phyloP scores from a whole-genome alignment of 2,797 vertebrate species.

The Crotalus adamanteus region DNA sequence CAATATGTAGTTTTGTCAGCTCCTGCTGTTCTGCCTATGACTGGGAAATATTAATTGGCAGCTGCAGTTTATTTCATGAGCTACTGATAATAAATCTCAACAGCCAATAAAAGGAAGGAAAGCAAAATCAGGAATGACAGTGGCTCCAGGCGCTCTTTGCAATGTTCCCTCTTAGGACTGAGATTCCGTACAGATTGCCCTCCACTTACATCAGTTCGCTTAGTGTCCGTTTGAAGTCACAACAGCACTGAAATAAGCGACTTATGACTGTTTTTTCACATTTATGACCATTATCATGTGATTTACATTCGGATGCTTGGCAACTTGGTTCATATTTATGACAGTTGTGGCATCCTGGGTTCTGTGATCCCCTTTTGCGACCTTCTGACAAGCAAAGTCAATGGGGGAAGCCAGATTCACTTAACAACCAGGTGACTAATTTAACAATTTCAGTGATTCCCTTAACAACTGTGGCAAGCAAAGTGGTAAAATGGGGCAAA shows the following conservation, averaged over 20 bases:
- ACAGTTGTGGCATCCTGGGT: rapidly evolving
- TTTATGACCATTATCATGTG: too few species aligned
- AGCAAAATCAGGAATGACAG: not conserved
- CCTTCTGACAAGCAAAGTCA: not conserved
- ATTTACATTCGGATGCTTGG: not conserved
- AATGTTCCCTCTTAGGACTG: not conserved
- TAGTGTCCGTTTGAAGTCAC: too few species aligned
- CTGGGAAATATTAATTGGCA: slow-evolving; percentile 41
- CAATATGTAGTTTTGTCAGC: slow-evolving; percentile 33
- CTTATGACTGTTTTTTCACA: too few species aligned
- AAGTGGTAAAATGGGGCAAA: not conserved
- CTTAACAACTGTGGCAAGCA: not conserved
- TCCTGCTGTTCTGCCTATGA: slow-evolving; percentile 36
- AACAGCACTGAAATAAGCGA: too few species aligned
- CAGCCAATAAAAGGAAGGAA: slow-evolving; percentile 14
- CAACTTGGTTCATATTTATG: not conserved
- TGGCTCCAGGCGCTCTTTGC: not conserved
- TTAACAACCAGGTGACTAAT: not conserved
- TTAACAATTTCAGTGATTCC: not conserved
- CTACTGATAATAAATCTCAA: slow-evolving; percentile 35
- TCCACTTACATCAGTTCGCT: not conserved
- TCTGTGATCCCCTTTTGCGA: not conserved
- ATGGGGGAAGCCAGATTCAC: not conserved
- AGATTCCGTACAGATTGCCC: not conserved
- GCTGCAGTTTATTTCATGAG: slow-evolving; percentile 34